Base-by-base conservation (phyloP, 2,113 vertebrate genomes). In the Bagarius yarrelli region DNA sequence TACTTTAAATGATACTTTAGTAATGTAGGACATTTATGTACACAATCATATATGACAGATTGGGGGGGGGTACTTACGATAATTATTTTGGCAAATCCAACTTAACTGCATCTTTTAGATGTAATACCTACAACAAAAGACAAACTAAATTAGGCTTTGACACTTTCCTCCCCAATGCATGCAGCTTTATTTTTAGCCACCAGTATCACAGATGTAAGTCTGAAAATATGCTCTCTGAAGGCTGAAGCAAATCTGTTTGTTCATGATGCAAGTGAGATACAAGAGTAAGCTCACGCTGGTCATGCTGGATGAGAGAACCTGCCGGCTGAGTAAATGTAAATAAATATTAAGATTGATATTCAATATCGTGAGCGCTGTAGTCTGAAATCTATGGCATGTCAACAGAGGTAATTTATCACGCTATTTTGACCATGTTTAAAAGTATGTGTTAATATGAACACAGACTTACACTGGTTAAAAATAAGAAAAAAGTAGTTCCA, bases 71-170 rank as follows among this genome's bases (percentile, higher is more conserved):
- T 53, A 93, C 92, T 91, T 90, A 93, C 91, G 88, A 83, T 91
- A 88, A 88, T 86, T 83, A 76, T 85, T 89, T 91, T 92, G 91
- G 88, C 91, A 91, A 92, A 78, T 83, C 88, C 88, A 86, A 90
- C 86, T 91, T 88, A 91, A 91, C 87, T 87, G 88, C 92, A 93
- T 93, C 86, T 91, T 93, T 91, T 83, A 89, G 85, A 90, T 84
- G 86, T 66, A 74, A 90, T 89, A 91, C 86, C 92, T 92, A 85
- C 25, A 90, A 88, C 3, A 30, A 82, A 75, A 81, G 18, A 59
- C 27, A 83, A 50, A 21, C 34, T 69, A 47, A 57, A 34, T 36
- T 8, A 77, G 47, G 59, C 57, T 25, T 16, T 23, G 34, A 47
- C 66, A 69, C 36, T 61, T 55, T 18, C 53, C 15, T 55, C 18